These are phyloP conservation scores for Spisula subtruncata DNA, from an alignment of 2,888 invertebrate genomes.

Conservation along the genomic window DNA sequence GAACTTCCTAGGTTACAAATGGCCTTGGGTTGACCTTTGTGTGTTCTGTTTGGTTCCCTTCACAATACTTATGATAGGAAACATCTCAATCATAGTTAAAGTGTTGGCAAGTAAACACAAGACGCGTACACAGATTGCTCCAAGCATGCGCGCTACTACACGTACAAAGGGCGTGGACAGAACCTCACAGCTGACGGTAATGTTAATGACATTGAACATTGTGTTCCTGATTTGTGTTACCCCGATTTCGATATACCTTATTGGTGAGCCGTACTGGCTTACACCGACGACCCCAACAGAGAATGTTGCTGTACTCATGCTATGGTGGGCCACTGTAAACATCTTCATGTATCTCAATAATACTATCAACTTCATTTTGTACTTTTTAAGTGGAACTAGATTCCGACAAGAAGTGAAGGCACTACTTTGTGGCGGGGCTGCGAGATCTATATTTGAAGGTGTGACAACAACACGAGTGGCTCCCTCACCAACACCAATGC, in stretches of 20 bases:
- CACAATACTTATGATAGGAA: conserved; percentile 75
- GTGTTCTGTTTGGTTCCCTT: conserved; percentile 79
- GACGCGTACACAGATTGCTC: conserved; percentile 45
- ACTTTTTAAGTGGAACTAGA: conserved; percentile 79
- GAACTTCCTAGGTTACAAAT: conserved; percentile 62
- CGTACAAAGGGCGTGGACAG: conserved; percentile 32
- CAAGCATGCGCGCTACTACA: background rate
- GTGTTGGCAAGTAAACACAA: conserved; percentile 67
- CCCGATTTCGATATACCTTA: conserved; percentile 77
- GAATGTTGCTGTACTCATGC: conserved; percentile 39
- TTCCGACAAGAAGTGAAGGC: conserved; percentile 77
- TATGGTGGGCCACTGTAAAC: conserved; percentile 76
- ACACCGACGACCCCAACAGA: conserved; percentile 33
- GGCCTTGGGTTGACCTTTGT: conserved; percentile 81
- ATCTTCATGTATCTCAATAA: conserved; percentile 79
- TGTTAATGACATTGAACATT: conserved; percentile 75
- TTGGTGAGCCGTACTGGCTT: conserved; percentile 69
- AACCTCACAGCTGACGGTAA: conserved; percentile 75
- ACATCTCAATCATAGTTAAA: conserved; percentile 76
- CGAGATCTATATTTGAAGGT: background rate
- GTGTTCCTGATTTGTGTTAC: conserved; percentile 77
- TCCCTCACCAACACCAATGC: background rate
- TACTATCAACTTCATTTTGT: conserved; percentile 79
- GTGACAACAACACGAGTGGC: background rate
- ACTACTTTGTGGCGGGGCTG: conserved; percentile 64